Percentiles rank a stretch among this genome's conserved stretches.
Evolutionary conservation across 2,113 vertebrate genomes (phyloP).

Genomic region (Takifugu bimaculatus): DNA sequence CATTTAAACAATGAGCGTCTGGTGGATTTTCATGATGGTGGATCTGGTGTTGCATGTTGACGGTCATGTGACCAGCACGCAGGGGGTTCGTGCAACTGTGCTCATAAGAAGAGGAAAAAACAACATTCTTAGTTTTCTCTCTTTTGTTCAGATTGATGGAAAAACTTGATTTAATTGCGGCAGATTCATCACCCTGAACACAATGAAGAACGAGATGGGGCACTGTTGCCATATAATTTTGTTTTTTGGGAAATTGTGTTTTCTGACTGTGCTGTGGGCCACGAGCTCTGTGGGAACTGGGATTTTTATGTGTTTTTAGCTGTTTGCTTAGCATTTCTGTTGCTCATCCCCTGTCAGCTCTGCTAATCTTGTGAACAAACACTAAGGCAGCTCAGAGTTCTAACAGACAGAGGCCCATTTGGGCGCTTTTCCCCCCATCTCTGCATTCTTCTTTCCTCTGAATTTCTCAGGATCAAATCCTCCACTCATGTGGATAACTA

Average conservation of each 20-base stretch:
- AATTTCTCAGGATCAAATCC: constrained; percentile 19
- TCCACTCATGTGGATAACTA: not conserved
- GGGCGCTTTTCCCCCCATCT: not conserved
- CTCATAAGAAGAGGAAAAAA: no score
- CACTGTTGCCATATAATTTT: not conserved
- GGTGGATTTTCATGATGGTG: no score
- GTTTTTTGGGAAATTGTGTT: no score
- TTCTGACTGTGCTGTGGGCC: no score
- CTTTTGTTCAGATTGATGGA: not conserved
- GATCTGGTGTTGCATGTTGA: not conserved
- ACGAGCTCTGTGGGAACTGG: no score
- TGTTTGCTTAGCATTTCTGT: not conserved
- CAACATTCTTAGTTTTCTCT: no score
- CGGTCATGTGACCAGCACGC: not conserved
- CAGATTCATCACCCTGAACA: not conserved
- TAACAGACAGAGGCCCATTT: not conserved
- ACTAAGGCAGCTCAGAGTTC: no score
- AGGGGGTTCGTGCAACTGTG: not conserved
- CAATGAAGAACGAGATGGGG: not conserved
- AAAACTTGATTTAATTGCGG: not conserved
- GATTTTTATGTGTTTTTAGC: no score
- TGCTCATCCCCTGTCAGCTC: not conserved
- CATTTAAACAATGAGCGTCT: no score
- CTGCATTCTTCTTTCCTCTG: constrained; percentile 1
- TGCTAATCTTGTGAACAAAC: no score